phyloP scores from a whole-genome alignment of 2,888 invertebrate species.

The Sphinx pinastri region DNA sequence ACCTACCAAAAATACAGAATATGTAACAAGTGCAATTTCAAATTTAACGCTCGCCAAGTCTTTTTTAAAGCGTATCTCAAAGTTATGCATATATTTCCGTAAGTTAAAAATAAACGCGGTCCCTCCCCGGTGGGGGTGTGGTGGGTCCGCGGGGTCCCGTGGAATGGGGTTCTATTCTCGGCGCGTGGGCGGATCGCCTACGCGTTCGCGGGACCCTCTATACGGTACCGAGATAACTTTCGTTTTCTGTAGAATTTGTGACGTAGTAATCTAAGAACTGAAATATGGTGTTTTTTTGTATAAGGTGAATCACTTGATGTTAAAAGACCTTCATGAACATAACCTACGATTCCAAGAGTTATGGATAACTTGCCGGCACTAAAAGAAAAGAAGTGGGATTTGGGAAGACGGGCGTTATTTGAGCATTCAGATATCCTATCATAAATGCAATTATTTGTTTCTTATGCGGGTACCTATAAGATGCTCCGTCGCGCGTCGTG shows the following conservation, averaged over 20 bases:
- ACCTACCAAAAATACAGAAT: neutral
- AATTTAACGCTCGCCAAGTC: neutral
- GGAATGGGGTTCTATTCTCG: constrained; percentile 4
- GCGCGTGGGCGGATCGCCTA: constrained; percentile 3
- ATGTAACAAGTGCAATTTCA: neutral
- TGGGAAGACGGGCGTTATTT: no score
- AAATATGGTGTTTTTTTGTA: neutral
- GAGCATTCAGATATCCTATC: no score
- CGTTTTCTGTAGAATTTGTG: no score
- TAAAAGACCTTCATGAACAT: no score
- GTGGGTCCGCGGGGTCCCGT: neutral
- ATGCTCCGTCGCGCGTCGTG: no score
- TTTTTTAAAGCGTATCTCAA: neutral
- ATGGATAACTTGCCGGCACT: no score
- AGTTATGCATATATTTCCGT: constrained; percentile 13
- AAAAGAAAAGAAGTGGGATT: no score
- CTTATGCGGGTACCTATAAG: no score
- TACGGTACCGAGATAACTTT: neutral
- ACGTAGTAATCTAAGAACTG: neutral
- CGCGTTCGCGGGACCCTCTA: neutral
- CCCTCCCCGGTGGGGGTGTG: neutral
- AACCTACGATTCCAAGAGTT: no score
- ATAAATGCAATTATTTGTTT: no score
- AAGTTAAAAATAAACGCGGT: constrained; percentile 11
- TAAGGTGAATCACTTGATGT: no score